Percentiles rank a stretch among this genome's conserved stretches.
These are phyloP conservation scores for Bombycilla garrulus DNA, from an alignment of 2,113 vertebrate species.

Conservation along the genomic window DNA sequence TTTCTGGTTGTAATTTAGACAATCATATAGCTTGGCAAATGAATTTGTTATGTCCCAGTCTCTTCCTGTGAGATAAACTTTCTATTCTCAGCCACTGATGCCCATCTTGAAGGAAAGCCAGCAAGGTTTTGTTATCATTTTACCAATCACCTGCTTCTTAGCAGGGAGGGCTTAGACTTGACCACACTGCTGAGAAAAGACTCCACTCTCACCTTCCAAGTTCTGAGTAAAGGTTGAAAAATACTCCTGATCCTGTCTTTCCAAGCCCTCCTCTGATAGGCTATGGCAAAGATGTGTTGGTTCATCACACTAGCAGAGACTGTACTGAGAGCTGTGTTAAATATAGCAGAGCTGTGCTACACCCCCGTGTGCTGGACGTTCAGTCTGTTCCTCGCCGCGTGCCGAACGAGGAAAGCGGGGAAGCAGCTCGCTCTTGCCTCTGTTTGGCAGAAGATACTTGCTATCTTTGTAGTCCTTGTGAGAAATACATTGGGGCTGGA, in stretches of 20 bases:
- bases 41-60: background rate
- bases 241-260: background rate
- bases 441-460: background rate
- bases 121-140: background rate
- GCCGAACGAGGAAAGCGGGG: fast-evolving
- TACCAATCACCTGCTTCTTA: background rate
- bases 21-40: background rate
- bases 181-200: background rate
- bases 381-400: background rate
- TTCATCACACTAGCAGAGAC: background rate
- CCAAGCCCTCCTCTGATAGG: background rate
- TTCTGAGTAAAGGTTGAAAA: background rate
- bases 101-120: background rate
- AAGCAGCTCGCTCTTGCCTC: background rate
- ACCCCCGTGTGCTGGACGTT: background rate
- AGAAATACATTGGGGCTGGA: background rate
- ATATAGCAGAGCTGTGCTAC: background rate
- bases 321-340: background rate
- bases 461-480: background rate
- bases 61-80: background rate
- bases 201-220: background rate
- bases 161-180: background rate
- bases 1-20: background rate
- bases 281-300: background rate
- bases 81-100: background rate